A percentile compares a stretch with the other conserved stretches of the same genome.
These are phyloP conservation scores for Sebastes baramenuke DNA, from an alignment of 2,797 vertebrate species.

Conservation along the genomic window DNA sequence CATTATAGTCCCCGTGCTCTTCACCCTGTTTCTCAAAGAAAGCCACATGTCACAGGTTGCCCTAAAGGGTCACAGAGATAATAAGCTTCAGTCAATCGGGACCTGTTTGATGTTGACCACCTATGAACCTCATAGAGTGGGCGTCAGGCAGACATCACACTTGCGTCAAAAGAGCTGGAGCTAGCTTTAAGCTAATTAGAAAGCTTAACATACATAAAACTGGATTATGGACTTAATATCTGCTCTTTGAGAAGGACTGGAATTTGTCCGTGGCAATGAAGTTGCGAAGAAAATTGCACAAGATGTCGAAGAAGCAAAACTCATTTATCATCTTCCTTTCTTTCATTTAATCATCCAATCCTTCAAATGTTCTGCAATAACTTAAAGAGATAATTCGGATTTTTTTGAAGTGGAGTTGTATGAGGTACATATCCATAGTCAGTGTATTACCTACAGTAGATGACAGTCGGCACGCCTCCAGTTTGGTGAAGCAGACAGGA, in stretches of 20 bases:
- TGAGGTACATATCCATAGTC: no score
- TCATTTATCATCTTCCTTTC: neutral
- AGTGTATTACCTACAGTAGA: no score
- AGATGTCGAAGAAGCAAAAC: neutral
- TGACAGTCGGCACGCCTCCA: no score
- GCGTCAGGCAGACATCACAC: slow-evolving; percentile 22
- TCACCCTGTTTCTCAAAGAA: slow-evolving; percentile 47
- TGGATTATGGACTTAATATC: slow-evolving; percentile 10
- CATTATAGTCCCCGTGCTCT: slow-evolving; percentile 73
- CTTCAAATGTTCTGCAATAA: neutral
- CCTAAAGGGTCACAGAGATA: slow-evolving; percentile 69
- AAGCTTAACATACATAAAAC: slow-evolving; percentile 23
- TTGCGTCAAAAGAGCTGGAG: slow-evolving; percentile 23
- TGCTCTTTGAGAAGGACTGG: slow-evolving; percentile 6
- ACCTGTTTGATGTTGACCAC: slow-evolving; percentile 68
- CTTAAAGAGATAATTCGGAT: no score
- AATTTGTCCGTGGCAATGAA: neutral
- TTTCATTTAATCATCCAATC: neutral
- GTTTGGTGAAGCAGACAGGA: no score
- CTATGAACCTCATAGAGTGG: slow-evolving; percentile 34
- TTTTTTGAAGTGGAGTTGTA: no score
- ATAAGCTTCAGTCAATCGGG: slow-evolving; percentile 68
- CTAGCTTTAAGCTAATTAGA: slow-evolving; percentile 59
- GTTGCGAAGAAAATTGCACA: neutral
- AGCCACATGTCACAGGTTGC: slow-evolving; percentile 55